Percentiles rank a stretch among this genome's conserved stretches.
These are phyloP conservation scores for Lucilia sericata DNA, from an alignment of 1,140 invertebrate genomes.

Conservation along the genomic window DNA sequence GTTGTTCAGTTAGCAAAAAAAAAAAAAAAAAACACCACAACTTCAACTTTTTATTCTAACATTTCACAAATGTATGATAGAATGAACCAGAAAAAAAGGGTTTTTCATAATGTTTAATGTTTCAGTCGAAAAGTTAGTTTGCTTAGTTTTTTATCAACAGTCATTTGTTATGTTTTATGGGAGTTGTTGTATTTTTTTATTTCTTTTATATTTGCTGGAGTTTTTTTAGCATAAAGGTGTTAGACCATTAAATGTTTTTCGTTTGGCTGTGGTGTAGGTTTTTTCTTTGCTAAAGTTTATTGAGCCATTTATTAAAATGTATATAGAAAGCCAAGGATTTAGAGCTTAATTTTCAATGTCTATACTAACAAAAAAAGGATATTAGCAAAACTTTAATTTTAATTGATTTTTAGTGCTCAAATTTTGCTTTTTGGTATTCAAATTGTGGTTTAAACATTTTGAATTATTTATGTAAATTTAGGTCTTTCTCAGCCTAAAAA, in stretches of 20 bases:
- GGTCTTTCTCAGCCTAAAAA: too few species aligned
- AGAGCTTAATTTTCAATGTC: too few species aligned
- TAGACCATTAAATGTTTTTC: constrained; percentile 30
- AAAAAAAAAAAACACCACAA: neutral
- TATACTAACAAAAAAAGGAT: neutral
- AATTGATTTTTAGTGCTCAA: neutral
- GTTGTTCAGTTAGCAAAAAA: too few species aligned
- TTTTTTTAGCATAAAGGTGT: neutral
- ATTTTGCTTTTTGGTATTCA: too few species aligned
- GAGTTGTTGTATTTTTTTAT: neutral
- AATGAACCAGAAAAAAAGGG: neutral
- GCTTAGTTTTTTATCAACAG: neutral
- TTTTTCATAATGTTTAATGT: constrained; percentile 39
- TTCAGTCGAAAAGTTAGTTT: constrained; percentile 21
- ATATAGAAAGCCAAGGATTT: too few species aligned
- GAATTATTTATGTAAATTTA: too few species aligned
- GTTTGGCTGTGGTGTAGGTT: neutral
- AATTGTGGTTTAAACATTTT: too few species aligned
- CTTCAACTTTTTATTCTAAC: neutral
- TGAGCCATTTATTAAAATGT: too few species aligned
- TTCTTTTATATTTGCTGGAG: neutral
- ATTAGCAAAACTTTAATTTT: neutral
- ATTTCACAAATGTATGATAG: neutral
- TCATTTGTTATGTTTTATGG: constrained; percentile 38
- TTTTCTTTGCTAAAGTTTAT: too few species aligned